Base-by-base conservation (phyloP, 2,888 invertebrate genomes). In the Rotaria sp. region DNA sequence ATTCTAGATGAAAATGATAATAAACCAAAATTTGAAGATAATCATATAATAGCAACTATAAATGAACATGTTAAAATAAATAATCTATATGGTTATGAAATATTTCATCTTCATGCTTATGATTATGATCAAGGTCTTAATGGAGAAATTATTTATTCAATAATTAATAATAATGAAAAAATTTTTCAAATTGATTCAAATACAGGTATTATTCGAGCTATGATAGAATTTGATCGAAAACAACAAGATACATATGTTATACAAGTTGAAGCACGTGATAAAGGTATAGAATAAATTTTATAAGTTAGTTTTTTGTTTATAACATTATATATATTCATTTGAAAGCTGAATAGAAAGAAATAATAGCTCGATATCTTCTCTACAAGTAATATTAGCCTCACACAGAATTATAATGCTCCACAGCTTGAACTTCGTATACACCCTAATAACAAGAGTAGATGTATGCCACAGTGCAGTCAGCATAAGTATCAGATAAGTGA, bases 151-250 rank as follows among this genome's bases (percentile, higher is more conserved):
- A 2, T 26, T 7, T 80, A 80, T 80, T 45, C 45, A 45, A 26
- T 80, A 26, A 41, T 45, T n/a, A 80, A 45, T 41, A 45, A 41
- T 45, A 45, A 45, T 35, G 15, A 80, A 45, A 41, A 45, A 45
- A 13, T 45, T n/a, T 80, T 80, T 80, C 41, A 26, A 26, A 80
- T 80, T 10, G 80, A 80, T 80, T n/a, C 45, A 45, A 41, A 80
- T 38, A 80, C 80, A 80, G 80, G 80, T 26, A 80, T 80, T 45
- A 80, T 80, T 45, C 80, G 80, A 80, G 45, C 80, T 0, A 26
- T 80, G n/a, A 45, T 4, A 15, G 41, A 45, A 45, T 45, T 80
- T 21, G 80, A 80, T 15, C 24, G 45, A 45, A 26, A 45, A 80
- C 10, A 80, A 80, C 41, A n/a, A 45, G 80, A 80, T n/a, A 80